Conservation (phyloP, 2,797 vertebrate species). For the Hirundo rustica region DNA sequence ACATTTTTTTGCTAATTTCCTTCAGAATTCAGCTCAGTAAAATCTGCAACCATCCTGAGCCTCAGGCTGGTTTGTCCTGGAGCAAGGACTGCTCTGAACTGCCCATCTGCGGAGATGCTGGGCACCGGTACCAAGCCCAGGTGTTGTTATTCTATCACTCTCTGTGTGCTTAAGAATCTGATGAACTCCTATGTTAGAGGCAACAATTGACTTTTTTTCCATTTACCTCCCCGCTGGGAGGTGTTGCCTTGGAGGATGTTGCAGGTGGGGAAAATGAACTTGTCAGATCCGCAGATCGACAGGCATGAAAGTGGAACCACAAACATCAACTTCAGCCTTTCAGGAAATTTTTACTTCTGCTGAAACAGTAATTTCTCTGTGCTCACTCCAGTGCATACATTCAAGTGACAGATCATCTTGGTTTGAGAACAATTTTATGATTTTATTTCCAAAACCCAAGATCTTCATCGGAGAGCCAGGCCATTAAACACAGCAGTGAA, state of each 20-base stretch:
- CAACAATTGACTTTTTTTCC: background rate
- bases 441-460: conserved; percentile 35
- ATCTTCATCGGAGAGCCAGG: background rate
- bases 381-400: background rate
- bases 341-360: conserved; percentile 8
- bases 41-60: background rate
- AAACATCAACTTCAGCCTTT: background rate
- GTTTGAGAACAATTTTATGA: background rate
- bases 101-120: background rate
- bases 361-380: conserved; percentile 9
- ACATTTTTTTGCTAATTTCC: background rate
- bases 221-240: background rate
- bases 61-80: background rate
- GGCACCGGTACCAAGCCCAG: background rate
- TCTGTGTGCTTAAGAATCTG: background rate
- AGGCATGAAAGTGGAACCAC: background rate
- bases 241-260: background rate
- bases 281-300: background rate
- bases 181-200: background rate
- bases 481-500: background rate
- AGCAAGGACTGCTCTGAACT: background rate
- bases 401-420: background rate
- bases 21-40: background rate
- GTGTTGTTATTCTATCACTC: background rate
- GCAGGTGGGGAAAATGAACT: background rate